Evolutionary conservation across 1,140 invertebrate species (phyloP), one percentile per base, ranked within the genome.

Genomic region (Ooceraea biroi): DNA sequence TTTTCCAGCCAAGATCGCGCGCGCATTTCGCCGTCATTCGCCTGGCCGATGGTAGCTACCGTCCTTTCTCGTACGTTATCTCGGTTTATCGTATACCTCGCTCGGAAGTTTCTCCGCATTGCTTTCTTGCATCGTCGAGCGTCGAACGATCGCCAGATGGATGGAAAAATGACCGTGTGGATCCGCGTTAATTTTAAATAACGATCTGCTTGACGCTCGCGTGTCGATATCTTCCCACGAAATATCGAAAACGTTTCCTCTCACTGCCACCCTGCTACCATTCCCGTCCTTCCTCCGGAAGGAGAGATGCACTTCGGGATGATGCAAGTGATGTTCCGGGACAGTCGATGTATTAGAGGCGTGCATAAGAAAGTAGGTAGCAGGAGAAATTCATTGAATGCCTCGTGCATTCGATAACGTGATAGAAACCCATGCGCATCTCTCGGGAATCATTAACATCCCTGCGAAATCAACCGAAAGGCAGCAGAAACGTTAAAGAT

Each of bases 61-160:
- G n/a, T n/a, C n/a, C 27, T 65, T 76, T 60, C 82, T 25, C 52
- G 83, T 85, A 83, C 83, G 77, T 85, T 88, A 85, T 85, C 71
- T 66, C 76, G 22, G 69, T 69, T 50, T 36, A 36, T 36, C 36
- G 65, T 12, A 19, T 44, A 30, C 63, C 87, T 71, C 55, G n/a
- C 50, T 25, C 12, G 46, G 55, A 83, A 83, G 44, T 83, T 61
- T 66, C 50, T n/a, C n/a, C 58, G 17, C 50, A 61, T 76, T 57
- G 65, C 61, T 55, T 60, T 66, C 46, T n/a, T n/a, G 50, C 46
- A 25, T 57, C 73, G 27, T 65, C 41, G 82, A 36, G 36, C 36
- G 2, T 41, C 50, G 17, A 46, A 46, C 82, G 58, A 69, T 82
- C 58, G 22, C 12, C 46, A 36, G 71, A 83, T 52, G 66, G 25